Conservation (phyloP, 2,888 invertebrate species). For the Lumbricus terrestris region DNA sequence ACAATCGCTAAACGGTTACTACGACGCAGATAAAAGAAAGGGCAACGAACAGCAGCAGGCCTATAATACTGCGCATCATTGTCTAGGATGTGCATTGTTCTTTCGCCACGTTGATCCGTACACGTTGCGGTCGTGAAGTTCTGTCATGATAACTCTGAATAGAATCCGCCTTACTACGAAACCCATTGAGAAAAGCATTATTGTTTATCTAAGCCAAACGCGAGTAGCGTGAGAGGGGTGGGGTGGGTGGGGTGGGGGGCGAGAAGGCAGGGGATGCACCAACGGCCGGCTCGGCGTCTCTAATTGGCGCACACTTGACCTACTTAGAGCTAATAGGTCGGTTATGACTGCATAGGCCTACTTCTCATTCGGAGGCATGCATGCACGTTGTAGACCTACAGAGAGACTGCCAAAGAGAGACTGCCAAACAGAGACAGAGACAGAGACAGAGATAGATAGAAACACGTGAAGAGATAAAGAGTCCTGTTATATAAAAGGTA, state of each 20-base stretch:
- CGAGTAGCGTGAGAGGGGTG: too few species aligned
- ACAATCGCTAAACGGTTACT: too few species aligned
- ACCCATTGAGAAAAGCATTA: not conserved
- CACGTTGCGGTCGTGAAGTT: not conserved
- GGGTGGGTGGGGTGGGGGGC: too few species aligned
- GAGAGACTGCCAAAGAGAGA: not conserved
- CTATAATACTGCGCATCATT: not conserved
- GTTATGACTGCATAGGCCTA: not conserved
- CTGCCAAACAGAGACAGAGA: not conserved
- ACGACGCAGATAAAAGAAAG: too few species aligned
- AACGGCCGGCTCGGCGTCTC: not conserved
- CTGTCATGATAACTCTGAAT: not conserved
- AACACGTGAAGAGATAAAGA: not conserved
- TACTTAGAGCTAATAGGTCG: not conserved
- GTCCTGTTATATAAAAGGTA: not conserved
- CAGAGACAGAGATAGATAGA: too few species aligned
- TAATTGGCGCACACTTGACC: not conserved
- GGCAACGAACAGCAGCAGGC: too few species aligned
- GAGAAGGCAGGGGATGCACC: not conserved
- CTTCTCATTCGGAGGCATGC: not conserved
- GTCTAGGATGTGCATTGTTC: not conserved
- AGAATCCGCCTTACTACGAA: not conserved
- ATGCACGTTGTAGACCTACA: not conserved
- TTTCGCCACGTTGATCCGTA: not conserved
- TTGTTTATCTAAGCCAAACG: not conserved